These are phyloP conservation scores for Microcebus griseorufus DNA, from an alignment of 2,113 vertebrate genomes.

Conservation along the genomic window DNA sequence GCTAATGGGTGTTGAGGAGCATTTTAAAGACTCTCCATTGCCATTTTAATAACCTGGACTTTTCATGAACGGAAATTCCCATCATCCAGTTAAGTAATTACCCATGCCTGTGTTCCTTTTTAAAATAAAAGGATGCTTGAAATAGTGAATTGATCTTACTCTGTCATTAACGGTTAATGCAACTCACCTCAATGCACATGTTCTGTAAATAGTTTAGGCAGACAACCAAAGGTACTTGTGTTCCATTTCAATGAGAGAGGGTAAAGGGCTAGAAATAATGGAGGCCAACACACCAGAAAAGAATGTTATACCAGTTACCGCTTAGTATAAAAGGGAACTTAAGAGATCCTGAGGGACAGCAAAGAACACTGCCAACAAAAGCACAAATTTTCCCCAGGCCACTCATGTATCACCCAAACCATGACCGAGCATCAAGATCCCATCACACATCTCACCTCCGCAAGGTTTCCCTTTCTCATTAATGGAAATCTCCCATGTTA, in stretches of 20 bases:
- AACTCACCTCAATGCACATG: background rate
- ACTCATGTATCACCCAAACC: background rate
- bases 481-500: background rate
- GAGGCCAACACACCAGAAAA: background rate
- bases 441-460: background rate
- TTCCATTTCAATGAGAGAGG: background rate
- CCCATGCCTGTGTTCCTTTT: background rate
- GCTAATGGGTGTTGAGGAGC: background rate
- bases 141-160: background rate
- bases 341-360: background rate
- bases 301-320: background rate
- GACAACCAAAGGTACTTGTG: background rate
- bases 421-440: background rate
- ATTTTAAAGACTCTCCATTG: background rate
- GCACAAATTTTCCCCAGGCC: background rate
- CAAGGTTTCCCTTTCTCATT: background rate
- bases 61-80: slow-evolving; percentile 10
- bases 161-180: background rate
- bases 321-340: background rate
- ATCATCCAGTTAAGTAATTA: background rate
- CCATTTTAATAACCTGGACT: background rate
- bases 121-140: background rate
- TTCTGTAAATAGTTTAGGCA: background rate
- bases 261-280: background rate
- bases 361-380: background rate